Evolutionary conservation across 2,113 vertebrate genomes (phyloP).

Genomic region (Motacilla alba): DNA sequence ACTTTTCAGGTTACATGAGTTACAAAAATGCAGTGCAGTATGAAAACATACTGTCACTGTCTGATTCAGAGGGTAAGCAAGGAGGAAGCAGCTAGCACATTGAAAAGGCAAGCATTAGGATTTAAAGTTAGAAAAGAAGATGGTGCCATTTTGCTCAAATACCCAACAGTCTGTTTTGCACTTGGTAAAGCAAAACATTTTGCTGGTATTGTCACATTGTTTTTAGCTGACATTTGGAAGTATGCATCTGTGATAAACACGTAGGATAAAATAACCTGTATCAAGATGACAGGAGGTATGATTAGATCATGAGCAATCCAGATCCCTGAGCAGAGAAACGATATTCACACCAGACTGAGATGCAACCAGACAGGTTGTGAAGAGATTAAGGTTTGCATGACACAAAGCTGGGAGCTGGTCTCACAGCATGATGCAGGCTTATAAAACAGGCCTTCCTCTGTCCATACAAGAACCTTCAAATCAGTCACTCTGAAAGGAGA

Average conservation of each 20-base stretch:
- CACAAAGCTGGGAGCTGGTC: conserved; percentile 50
- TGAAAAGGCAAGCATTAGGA: conserved; percentile 14
- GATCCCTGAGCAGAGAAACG: conserved; percentile 1
- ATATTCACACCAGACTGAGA: conserved; percentile 50
- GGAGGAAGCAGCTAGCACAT: not conserved
- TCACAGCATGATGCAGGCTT: not conserved
- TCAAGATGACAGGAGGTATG: conserved; percentile 47
- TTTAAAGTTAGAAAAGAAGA: not conserved
- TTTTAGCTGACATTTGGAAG: conserved; percentile 65
- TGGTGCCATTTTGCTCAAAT: not conserved
- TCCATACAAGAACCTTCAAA: conserved; percentile 11
- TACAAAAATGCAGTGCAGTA: not conserved
- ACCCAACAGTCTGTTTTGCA: conserved; percentile 25
- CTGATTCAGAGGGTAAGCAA: not conserved
- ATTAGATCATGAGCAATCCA: conserved; percentile 57
- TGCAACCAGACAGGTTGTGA: conserved; percentile 58
- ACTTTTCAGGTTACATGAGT: not conserved
- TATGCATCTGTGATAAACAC: conserved; percentile 40
- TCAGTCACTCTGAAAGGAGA: not conserved
- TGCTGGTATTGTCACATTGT: conserved; percentile 44
- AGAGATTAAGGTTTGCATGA: conserved; percentile 53
- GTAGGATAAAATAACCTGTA: conserved; percentile 27
- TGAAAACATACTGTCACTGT: not conserved
- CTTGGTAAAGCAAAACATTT: conserved; percentile 7
- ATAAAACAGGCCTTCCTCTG: not conserved